A percentile compares a stretch with the other conserved stretches of the same genome.
Conservation (phyloP, 2,888 invertebrate genomes). For the Brachylomia viminalis region DNA sequence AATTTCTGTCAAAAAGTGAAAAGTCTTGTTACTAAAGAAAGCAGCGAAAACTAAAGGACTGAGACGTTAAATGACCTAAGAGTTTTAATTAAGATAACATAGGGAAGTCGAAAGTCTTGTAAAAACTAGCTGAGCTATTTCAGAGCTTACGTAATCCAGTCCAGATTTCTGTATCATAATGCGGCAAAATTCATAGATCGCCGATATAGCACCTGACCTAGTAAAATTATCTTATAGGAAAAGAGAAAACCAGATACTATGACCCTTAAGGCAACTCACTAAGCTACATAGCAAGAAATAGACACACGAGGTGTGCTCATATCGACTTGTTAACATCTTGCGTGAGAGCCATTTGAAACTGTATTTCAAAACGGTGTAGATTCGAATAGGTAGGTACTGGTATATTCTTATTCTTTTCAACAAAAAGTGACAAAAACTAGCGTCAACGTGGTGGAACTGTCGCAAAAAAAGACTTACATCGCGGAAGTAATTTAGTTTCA, state of each 20-base stretch:
- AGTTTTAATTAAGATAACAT: conserved; percentile 24
- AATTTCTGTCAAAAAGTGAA: neutral
- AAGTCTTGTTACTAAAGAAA: neutral
- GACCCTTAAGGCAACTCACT: conserved; percentile 23
- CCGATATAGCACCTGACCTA: conserved; percentile 50
- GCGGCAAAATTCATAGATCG: conserved; percentile 49
- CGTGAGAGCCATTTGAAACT: conserved; percentile 31
- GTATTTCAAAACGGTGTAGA: conserved; percentile 23
- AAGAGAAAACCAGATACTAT: conserved; percentile 27
- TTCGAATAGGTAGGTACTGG: neutral
- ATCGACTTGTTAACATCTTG: conserved; percentile 30
- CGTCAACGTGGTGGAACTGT: conserved; percentile 3
- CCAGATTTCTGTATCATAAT: conserved; percentile 47
- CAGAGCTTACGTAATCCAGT: conserved; percentile 46
- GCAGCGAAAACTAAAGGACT: neutral
- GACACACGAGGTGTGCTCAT: conserved; percentile 16
- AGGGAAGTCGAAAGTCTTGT: conserved; percentile 5
- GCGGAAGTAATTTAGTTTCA: conserved; percentile 24
- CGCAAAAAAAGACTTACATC: conserved; percentile 11
- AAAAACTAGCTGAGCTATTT: conserved; percentile 24
- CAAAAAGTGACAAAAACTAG: conserved; percentile 9
- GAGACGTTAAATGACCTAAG: neutral
- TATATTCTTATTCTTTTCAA: conserved; percentile 9
- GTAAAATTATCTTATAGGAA: conserved; percentile 28
- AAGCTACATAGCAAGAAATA: conserved; percentile 26